These are phyloP conservation scores for Drosophila phalerata DNA, from an alignment of 2,888 invertebrate species.

Conservation along the genomic window DNA sequence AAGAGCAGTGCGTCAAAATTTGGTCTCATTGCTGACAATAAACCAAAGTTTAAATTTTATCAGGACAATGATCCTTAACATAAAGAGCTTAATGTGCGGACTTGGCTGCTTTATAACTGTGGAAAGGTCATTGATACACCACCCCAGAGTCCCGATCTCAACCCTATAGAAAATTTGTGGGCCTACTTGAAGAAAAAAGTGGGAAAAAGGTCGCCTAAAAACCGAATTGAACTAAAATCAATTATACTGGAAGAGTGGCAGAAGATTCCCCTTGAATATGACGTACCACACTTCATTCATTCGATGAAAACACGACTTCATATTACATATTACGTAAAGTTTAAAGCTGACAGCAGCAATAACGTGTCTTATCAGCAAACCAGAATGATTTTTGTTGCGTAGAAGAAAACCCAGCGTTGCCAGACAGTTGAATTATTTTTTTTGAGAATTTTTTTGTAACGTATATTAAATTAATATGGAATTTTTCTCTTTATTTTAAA, in stretches of 20 bases:
- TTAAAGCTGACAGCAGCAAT: too few species aligned
- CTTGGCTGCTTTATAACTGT: slow-evolving; percentile 5
- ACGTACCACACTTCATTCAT: not conserved
- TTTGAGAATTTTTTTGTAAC: too few species aligned
- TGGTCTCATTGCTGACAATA: slow-evolving; percentile 6
- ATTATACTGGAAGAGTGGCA: slow-evolving; percentile 1
- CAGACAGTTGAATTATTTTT: too few species aligned
- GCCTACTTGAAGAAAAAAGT: not conserved
- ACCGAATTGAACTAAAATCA: not conserved
- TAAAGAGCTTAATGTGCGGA: slow-evolving; percentile 4
- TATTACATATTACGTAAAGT: too few species aligned
- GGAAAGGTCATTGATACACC: slow-evolving; percentile 2
- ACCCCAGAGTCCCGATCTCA: slow-evolving; percentile 10
- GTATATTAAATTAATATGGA: too few species aligned
- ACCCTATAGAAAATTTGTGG: slow-evolving; percentile 8
- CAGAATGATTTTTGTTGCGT: too few species aligned
- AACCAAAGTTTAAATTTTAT: not conserved
- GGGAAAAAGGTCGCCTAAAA: not conserved
- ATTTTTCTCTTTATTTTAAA: too few species aligned
- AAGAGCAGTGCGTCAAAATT: slow-evolving; percentile 4
- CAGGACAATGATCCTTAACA: slow-evolving; percentile 3
- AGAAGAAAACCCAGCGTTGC: too few species aligned
- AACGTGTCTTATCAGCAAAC: not conserved
- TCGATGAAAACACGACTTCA: not conserved
- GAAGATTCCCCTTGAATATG: not conserved